Evolutionary conservation across 2,888 invertebrate species (phyloP).

Genomic region (Xylota segnis): DNA sequence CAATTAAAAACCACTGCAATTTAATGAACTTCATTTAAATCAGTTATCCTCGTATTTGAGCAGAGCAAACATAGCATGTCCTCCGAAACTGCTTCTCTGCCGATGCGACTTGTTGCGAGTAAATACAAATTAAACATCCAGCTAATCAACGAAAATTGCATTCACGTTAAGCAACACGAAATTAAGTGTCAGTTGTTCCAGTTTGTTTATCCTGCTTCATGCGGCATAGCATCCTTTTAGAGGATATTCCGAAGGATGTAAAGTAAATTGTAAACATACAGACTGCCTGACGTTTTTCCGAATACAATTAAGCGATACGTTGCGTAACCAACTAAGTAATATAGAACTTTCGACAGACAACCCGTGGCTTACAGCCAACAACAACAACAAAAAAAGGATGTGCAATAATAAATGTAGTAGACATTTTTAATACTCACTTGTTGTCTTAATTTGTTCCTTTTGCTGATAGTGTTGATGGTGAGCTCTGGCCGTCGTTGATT

Average conservation of each 20-base stretch:
- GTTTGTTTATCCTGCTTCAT: conserved; percentile 28
- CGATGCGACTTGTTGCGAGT: conserved; percentile 26
- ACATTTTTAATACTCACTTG: conserved; percentile 58
- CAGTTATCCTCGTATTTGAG: conserved; percentile 31
- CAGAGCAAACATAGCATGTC: not conserved
- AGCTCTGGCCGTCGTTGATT: conserved; percentile 78
- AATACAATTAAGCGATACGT: conserved; percentile 8
- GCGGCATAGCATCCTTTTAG: not conserved
- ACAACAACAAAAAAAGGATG: not conserved
- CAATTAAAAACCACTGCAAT: not conserved
- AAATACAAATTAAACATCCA: conserved; percentile 53
- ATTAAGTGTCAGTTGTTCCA: conserved; percentile 61
- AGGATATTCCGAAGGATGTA: conserved; percentile 1
- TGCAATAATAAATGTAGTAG: conserved; percentile 40
- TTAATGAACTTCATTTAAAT: conserved; percentile 31
- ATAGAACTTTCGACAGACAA: not conserved
- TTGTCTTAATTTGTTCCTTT: conserved; percentile 66
- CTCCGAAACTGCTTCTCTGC: not conserved
- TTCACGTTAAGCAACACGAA: conserved; percentile 51
- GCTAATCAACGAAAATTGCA: conserved; percentile 64
- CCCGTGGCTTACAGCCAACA: not conserved
- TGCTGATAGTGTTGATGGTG: conserved; percentile 59
- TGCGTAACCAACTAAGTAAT: not conserved
- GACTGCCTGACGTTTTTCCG: not conserved
- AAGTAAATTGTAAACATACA: conserved; percentile 1